Conservation (phyloP, 2,113 vertebrate genomes). For the Lamprotornis superbus region DNA sequence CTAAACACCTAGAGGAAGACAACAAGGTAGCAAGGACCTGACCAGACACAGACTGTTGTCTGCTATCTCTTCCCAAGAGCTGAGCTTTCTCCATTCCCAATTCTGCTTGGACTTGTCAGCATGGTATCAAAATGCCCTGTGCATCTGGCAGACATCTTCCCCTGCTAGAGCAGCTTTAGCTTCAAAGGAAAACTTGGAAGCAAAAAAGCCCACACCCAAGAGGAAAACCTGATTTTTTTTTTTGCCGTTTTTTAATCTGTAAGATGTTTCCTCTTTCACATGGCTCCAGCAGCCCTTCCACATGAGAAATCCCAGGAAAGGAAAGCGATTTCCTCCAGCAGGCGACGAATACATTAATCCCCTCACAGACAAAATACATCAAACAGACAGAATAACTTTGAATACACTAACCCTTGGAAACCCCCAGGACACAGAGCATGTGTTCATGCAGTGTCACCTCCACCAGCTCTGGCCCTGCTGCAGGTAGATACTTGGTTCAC, state of each 20-base stretch:
- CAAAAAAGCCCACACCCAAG: background rate
- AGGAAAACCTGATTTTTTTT: background rate
- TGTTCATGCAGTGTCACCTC: background rate
- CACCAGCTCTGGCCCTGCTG: background rate
- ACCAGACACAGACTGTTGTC: background rate
- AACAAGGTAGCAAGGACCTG: background rate
- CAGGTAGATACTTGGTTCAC: background rate
- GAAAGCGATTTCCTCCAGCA: constrained; percentile 13
- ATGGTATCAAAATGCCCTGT: background rate
- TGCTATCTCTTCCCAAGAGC: background rate
- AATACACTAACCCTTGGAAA: background rate
- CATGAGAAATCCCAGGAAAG: constrained; percentile 41
- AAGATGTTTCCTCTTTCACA: constrained; percentile 31
- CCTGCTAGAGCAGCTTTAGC: background rate
- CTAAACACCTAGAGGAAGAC: background rate
- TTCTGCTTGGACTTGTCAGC: background rate
- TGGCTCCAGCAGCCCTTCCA: background rate
- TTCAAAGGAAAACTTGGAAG: constrained; percentile 42
- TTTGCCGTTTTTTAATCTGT: background rate
- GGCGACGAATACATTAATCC: background rate
- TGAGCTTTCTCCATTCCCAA: background rate
- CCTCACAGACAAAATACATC: background rate
- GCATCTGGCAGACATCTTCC: background rate
- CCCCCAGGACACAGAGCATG: background rate
- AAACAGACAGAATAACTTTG: background rate